phyloP scores from a whole-genome alignment of 2,888 invertebrate genomes.

The Amphipoea lucens region DNA sequence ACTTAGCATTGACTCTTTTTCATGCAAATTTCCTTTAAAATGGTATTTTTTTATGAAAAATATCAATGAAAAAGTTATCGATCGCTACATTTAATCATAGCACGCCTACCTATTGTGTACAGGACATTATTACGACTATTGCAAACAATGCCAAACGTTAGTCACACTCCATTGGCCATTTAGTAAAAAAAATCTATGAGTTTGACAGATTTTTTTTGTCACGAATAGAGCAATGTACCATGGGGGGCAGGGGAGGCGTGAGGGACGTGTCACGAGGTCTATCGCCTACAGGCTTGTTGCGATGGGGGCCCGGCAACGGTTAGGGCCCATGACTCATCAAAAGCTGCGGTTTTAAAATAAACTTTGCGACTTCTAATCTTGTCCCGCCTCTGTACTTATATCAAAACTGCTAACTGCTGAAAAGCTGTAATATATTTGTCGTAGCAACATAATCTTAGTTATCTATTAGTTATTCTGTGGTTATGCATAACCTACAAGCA shows the following conservation, averaged over 20 bases:
- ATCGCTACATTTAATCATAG: conserved; percentile 32
- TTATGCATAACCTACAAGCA: neutral
- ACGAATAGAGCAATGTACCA: conserved; percentile 27
- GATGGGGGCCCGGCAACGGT: neutral
- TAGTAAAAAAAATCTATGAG: conserved; percentile 17
- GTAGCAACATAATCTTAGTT: neutral
- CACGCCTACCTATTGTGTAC: conserved; percentile 25
- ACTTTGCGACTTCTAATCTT: neutral
- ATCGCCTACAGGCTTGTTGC: neutral
- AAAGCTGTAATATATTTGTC: conserved; percentile 1
- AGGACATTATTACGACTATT: conserved; percentile 35
- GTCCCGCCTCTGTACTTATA: neutral
- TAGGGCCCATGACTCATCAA: conserved; percentile 23
- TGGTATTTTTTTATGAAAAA: conserved; percentile 15
- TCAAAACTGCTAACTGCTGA: conserved; percentile 3
- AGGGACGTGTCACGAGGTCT: conserved; percentile 22
- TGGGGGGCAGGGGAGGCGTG: neutral
- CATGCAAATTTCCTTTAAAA: conserved; percentile 26
- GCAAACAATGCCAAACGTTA: conserved; percentile 34
- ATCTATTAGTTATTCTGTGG: too few species aligned
- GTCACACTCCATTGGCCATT: conserved; percentile 38
- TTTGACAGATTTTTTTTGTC: conserved; percentile 30
- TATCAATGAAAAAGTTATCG: conserved; percentile 4
- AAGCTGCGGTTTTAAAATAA: neutral
- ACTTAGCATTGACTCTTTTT: conserved; percentile 36